Evolutionary conservation across 2,888 invertebrate species (phyloP).

Genomic region (Trichopria drosophilae): DNA sequence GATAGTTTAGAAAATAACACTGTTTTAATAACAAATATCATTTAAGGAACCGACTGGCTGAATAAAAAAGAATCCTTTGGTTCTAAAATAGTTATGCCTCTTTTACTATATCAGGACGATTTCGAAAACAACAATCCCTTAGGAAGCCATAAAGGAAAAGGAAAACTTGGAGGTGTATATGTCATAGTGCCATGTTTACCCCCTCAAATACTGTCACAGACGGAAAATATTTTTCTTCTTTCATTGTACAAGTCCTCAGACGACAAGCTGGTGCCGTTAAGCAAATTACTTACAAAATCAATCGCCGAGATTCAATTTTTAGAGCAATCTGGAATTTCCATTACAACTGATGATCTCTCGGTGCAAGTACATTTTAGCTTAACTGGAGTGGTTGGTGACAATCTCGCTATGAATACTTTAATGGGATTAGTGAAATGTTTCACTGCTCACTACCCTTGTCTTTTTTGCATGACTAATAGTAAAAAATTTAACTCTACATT

Average conservation of each 20-base stretch:
- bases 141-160: constrained; percentile 29
- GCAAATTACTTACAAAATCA: too few relatives aligned
- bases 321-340: too few relatives aligned
- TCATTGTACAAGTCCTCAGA: constrained; percentile 26
- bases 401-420: too few relatives aligned
- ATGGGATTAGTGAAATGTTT: too few relatives aligned
- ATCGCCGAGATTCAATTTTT: too few relatives aligned
- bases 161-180: constrained; percentile 30
- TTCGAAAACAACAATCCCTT: constrained; percentile 33
- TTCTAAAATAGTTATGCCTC: constrained; percentile 23
- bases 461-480: too few relatives aligned
- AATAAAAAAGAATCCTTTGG: constrained; percentile 16
- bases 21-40: constrained; percentile 22
- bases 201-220: constrained; percentile 24
- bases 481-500: too few relatives aligned
- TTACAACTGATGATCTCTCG: too few relatives aligned
- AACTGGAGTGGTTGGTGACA: too few relatives aligned
- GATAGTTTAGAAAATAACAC: constrained; percentile 12
- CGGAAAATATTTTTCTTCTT: constrained; percentile 28
- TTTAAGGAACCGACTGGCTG: constrained; percentile 28
- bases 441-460: too few relatives aligned
- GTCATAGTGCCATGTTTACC: constrained; percentile 31
- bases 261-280: too few relatives aligned
- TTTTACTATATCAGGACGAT: constrained; percentile 35
- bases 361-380: too few relatives aligned